Base-by-base conservation (phyloP, 2,113 vertebrate species). In the Poecilia latipinna region DNA sequence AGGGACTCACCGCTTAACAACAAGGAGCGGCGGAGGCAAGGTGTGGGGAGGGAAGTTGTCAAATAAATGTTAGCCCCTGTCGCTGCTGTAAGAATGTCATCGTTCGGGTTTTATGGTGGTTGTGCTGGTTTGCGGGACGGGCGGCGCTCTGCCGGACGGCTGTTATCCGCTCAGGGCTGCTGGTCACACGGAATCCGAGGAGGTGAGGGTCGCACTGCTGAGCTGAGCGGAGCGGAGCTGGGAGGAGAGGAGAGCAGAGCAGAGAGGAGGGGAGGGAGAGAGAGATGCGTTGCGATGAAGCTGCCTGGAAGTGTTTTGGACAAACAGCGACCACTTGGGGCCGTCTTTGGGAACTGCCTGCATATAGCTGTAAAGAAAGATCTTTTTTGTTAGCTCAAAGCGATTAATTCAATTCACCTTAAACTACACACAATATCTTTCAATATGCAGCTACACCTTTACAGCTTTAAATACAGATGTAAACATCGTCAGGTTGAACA, bases 1-100 rank as follows among this genome's bases (percentile, higher is more conserved):
- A 74, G 31, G 32, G 42, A 89, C 91, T 93, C 81, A 94, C 92
- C 91, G 75, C 81, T 86, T 74, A 48, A 82, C 72, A 82, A 83
- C 89, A 51, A 87, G 89, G 83, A 89, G 85, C 71, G 75, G 78
- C 74, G 85, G 74, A 80, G 79, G 84, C 76, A 70, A 89, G 68
- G 88, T 67, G 83, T n/a, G 62, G 65, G 60, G 26, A 73, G 68
- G 69, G 65, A 81, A 89, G 86, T 90, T 88, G 91, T 95, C 93
- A 95, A 86, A 94, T 92, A 12, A 88, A 72, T 42, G 67, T 82
- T 83, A 75, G 87, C 31, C 80, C 79, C 72, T 88, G 90, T 74
- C 64, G 78, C 67, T 48, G 81, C 77, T 88, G 87, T 83, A 68
- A 72, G 78, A 92, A 90, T 85, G 88, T 88, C 94, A 95, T 95